Percentiles rank a stretch among this genome's conserved stretches.
Conservation (phyloP, 2,797 vertebrate genomes). For the Acanthornis magna region DNA sequence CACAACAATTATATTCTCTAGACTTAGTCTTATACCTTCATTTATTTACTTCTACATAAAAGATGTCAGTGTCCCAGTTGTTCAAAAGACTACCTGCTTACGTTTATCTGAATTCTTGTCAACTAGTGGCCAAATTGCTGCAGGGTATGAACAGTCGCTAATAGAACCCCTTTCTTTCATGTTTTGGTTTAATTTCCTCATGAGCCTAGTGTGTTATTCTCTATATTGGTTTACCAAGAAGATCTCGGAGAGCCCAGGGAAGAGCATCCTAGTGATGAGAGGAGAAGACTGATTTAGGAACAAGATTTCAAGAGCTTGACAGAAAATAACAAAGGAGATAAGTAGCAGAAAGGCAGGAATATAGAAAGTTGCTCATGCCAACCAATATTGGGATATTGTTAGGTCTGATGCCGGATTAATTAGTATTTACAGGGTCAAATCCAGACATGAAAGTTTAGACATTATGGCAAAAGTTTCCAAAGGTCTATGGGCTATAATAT, state of each 20-base stretch:
- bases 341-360: neutral
- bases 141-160: fast-evolving
- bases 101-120: neutral
- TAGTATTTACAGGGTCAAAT: neutral
- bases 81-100: neutral
- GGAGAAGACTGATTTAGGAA: neutral
- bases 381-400: neutral
- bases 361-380: neutral
- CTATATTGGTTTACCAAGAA: neutral
- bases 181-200: neutral
- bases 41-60: neutral
- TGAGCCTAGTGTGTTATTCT: neutral
- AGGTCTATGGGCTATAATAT: neutral
- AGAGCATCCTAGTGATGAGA: neutral
- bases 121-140: neutral
- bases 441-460: neutral
- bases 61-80: neutral
- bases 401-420: neutral
- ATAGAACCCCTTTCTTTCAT: neutral
- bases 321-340: neutral
- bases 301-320: neutral
- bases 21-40: neutral
- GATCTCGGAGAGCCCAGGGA: neutral
- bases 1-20: neutral
- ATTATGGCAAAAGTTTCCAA: neutral